Conservation (phyloP, 1,140 invertebrate genomes). For the Zophobas atratus region DNA sequence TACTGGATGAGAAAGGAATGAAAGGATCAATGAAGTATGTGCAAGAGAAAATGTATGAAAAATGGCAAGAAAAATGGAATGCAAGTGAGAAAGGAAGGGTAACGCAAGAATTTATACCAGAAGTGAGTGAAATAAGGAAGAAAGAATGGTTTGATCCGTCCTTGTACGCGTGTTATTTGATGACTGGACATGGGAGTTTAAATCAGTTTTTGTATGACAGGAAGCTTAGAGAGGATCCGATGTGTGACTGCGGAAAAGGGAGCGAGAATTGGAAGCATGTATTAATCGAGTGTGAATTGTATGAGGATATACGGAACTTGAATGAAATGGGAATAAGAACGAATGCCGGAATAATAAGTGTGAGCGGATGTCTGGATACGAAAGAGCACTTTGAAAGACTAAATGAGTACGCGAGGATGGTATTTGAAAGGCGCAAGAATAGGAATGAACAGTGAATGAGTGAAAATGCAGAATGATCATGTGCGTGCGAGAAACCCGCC, state of each 20-base stretch:
- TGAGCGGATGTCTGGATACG: neutral
- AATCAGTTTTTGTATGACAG: conserved; percentile 24
- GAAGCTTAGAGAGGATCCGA: neutral
- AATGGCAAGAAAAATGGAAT: conserved; percentile 41
- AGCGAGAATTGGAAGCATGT: conserved; percentile 25
- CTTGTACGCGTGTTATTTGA: neutral
- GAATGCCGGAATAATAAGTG: neutral
- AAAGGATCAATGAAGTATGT: neutral
- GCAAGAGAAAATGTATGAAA: neutral
- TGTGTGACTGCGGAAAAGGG: conserved; percentile 11
- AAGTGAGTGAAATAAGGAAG: neutral
- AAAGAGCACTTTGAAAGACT: neutral
- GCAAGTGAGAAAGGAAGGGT: conserved; percentile 18
- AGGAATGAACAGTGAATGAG: neutral
- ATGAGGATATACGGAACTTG: conserved; percentile 21
- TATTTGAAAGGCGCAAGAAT: neutral
- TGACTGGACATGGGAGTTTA: conserved; percentile 28
- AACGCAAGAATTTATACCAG: conserved; percentile 4
- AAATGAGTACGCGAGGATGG: neutral
- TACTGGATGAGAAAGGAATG: neutral
- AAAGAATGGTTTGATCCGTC: conserved; percentile 39
- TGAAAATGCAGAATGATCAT: neutral
- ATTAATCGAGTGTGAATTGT: conserved; percentile 24
- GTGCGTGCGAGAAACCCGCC: too few species aligned
- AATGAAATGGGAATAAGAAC: neutral